Evolutionary conservation across 2,113 vertebrate genomes (phyloP), one percentile per base, ranked within the genome.

Genomic region (Grammomys surdaster): DNA sequence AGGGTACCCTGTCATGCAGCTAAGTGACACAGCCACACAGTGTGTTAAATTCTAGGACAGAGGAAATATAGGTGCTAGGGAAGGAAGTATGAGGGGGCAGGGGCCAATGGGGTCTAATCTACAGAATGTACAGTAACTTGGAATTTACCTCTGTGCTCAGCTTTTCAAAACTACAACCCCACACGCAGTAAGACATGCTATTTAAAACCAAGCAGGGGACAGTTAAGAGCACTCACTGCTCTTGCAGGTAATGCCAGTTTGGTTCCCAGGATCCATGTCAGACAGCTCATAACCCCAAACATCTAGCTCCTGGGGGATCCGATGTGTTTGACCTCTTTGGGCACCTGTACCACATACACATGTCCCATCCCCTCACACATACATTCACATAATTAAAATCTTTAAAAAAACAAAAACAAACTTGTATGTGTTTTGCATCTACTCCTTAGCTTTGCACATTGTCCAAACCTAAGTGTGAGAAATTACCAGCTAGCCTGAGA

Each of bases 71-170:
- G 58, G 36, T 28, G 0, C 58, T 14, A 10, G 13, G 40, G 3
- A 43, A 76, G 60, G 8, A 76, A 19, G 31, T 89, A 20, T 5
- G 8, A 22, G 43, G 48, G 48, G 48, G 24, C 28, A 58, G 24
- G 14, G 16, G n/a, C 14, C 2, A 36, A 13, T 31, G 24, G 5
- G 1, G 36, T 14, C 5, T 16, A 19, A 14, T 3, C 2, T 1
- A 11, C 1, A 10, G 85, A 76, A 63, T 19, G 13, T 12, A 0
- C 5, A 26, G 60, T 12, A 67, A 58, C 85, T 67, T 20, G 2
- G 36, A 33, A 43, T 81, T 65, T 77, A 1, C 8, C 14, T 40
- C 80, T 43, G 46, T 10, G 16, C 48, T 54, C 20, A 36, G 31
- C 24, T 24, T 89, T 51, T 43, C n/a, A 67, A 46, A 92, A 72